phyloP scores from a whole-genome alignment of 2,797 vertebrate species.

The Rousettus madagascariensis region DNA sequence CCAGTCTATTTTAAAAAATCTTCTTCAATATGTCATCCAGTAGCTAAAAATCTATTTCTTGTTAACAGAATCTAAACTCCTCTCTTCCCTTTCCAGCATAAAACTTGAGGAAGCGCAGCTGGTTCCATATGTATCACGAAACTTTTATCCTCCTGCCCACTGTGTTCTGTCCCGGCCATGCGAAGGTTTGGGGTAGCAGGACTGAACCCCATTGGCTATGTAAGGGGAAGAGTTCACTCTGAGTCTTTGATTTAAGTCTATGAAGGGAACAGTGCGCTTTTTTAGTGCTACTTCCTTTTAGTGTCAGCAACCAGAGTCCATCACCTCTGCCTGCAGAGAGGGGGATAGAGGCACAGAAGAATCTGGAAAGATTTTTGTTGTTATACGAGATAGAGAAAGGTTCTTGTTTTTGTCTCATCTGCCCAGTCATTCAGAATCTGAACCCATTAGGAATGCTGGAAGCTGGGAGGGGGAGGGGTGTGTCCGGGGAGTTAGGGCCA shows the following conservation, averaged over 20 bases:
- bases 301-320: neutral
- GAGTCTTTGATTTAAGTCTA: neutral
- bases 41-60: neutral
- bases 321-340: neutral
- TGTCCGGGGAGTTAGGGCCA: neutral
- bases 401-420: neutral
- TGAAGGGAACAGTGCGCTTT: neutral
- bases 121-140: neutral
- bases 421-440: neutral
- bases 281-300: neutral
- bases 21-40: neutral
- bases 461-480: neutral
- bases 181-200: neutral
- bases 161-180: neutral
- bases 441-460: neutral
- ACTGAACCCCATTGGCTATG: neutral
- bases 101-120: neutral
- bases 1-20: neutral
- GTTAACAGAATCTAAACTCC: neutral
- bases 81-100: neutral
- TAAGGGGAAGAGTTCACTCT: neutral
- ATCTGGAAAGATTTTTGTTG: constrained; percentile 8
- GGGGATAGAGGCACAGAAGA: neutral
- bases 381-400: neutral
- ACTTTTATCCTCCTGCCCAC: neutral